These are phyloP conservation scores for Heliothis subflexa DNA, from an alignment of 1,140 invertebrate genomes.

Conservation along the genomic window DNA sequence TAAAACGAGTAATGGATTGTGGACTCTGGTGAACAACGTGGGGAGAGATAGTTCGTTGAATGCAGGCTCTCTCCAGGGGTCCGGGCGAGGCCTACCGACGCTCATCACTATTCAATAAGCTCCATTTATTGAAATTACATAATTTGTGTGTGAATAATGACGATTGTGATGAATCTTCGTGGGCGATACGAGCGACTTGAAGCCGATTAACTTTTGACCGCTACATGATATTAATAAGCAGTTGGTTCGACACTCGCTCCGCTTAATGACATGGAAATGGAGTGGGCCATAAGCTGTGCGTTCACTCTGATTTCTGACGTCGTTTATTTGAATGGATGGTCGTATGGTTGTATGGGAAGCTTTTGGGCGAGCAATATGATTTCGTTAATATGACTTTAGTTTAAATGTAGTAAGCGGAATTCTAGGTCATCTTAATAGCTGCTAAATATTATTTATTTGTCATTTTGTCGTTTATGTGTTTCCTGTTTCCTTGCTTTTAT, in stretches of 20 bases:
- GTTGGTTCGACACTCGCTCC: slow-evolving; percentile 72
- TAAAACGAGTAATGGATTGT: slow-evolving; percentile 58
- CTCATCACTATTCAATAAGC: slow-evolving; percentile 86
- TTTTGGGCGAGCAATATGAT: slow-evolving; percentile 23
- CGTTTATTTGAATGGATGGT: slow-evolving; percentile 58
- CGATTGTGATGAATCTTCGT: slow-evolving; percentile 86
- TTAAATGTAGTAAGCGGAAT: no score
- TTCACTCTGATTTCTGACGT: slow-evolving; percentile 61
- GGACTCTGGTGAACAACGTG: slow-evolving; percentile 42
- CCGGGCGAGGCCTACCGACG: slow-evolving; percentile 78
- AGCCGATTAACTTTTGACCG: slow-evolving; percentile 86
- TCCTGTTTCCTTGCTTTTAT: no score
- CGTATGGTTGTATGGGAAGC: slow-evolving; percentile 49
- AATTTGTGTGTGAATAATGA: slow-evolving; percentile 86
- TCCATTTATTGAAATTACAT: slow-evolving; percentile 86
- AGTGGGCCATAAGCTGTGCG: slow-evolving; percentile 58
- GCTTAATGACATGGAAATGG: slow-evolving; percentile 80
- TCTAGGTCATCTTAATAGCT: background rate
- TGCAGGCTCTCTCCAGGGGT: slow-evolving; percentile 72
- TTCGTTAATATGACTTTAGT: background rate
- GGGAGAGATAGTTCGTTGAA: slow-evolving; percentile 54
- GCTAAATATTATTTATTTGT: background rate
- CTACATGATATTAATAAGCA: slow-evolving; percentile 80
- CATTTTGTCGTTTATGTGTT: background rate
- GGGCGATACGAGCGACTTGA: slow-evolving; percentile 84